A percentile compares a stretch with the other conserved stretches of the same genome.
These are phyloP conservation scores for Puntigrus tetrazona DNA, from an alignment of 2,113 vertebrate species.

Conservation along the genomic window DNA sequence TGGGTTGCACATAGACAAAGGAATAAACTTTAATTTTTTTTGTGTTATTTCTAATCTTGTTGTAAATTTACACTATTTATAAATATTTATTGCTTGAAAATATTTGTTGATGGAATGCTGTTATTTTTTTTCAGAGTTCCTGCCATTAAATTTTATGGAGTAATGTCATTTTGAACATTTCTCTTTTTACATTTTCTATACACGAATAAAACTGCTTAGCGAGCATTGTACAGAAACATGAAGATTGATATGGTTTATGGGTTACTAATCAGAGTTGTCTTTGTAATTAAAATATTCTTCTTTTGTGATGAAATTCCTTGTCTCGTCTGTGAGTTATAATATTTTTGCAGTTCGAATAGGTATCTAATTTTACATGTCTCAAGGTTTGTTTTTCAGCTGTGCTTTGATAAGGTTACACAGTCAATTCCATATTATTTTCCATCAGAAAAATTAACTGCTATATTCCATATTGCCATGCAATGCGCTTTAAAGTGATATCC, in stretches of 20 bases:
- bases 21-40: slow-evolving; percentile 94
- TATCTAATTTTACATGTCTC: not conserved
- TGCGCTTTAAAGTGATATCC: not conserved
- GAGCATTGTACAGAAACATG: slow-evolving; percentile 93
- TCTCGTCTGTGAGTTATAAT: not conserved
- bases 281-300: slow-evolving; percentile 26
- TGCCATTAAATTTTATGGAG: slow-evolving; percentile 99
- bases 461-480: not conserved
- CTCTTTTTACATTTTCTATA: slow-evolving; percentile 97
- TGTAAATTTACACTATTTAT: slow-evolving; percentile 99
- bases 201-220: slow-evolving; percentile 96
- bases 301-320: slow-evolving; percentile 16
- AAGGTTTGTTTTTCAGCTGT: not conserved
- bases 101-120: slow-evolving; percentile 99
- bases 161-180: slow-evolving; percentile 93
- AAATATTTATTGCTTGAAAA: slow-evolving; percentile 99
- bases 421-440: not conserved
- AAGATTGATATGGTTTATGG: slow-evolving; percentile 92
- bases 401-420: not conserved
- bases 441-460: not conserved
- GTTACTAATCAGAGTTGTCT: slow-evolving; percentile 77
- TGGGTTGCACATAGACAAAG: slow-evolving; percentile 97
- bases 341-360: not conserved
- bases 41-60: slow-evolving; percentile 96
- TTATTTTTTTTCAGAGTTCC: slow-evolving; percentile 98